Evolutionary conservation across 1,140 invertebrate species (phyloP).

Genomic region (Araneus ventricosus): DNA sequence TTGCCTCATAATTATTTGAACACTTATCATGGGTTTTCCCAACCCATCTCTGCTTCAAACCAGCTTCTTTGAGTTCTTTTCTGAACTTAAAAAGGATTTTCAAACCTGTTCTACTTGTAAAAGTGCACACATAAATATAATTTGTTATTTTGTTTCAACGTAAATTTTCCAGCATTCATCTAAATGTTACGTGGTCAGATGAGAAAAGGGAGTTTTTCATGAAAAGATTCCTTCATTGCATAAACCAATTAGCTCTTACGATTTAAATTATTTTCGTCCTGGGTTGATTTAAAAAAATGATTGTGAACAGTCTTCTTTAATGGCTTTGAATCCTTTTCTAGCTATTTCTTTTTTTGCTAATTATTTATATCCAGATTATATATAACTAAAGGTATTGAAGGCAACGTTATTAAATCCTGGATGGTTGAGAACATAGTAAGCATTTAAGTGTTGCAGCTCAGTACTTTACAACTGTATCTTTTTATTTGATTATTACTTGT

Average conservation of each 20-base stretch:
- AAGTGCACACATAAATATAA: background rate
- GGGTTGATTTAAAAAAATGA: too few relatives aligned
- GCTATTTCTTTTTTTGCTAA: too few relatives aligned
- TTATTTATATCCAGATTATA: too few relatives aligned
- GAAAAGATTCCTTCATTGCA: background rate
- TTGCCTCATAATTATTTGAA: constrained; percentile 48
- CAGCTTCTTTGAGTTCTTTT: background rate
- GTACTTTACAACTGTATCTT: too few relatives aligned
- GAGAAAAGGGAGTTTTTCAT: background rate
- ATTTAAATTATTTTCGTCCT: too few relatives aligned
- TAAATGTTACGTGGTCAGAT: background rate
- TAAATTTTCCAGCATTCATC: constrained; percentile 1
- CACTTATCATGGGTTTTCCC: constrained; percentile 33
- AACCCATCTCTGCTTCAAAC: background rate
- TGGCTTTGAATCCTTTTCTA: too few relatives aligned
- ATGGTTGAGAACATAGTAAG: too few relatives aligned
- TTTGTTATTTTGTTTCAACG: background rate
- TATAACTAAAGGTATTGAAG: too few relatives aligned
- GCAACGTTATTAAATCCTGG: too few relatives aligned
- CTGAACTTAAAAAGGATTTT: background rate
- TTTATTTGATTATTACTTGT: too few relatives aligned
- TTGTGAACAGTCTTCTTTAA: too few relatives aligned
- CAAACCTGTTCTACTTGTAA: constrained; percentile 33
- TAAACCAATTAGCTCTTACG: background rate
- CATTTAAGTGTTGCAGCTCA: too few relatives aligned